Evolutionary conservation across 2,888 invertebrate species (phyloP).

Genomic region (Crocallis elinguaria): DNA sequence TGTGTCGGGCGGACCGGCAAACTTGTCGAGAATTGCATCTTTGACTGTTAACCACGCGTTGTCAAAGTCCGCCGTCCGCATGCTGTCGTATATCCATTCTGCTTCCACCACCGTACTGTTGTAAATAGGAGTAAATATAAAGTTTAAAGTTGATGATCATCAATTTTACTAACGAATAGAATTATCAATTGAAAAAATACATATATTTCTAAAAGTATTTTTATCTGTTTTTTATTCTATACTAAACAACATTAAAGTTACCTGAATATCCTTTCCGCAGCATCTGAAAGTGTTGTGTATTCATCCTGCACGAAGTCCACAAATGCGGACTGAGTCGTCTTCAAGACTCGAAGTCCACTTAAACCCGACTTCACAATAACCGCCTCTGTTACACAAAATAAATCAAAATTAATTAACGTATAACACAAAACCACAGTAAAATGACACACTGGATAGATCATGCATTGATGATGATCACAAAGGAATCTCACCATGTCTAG

Average conservation of each 20-base stretch:
- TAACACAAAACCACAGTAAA: not conserved
- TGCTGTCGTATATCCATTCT: slow-evolving; percentile 89
- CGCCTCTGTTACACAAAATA: slow-evolving; percentile 61
- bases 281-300: slow-evolving; percentile 90
- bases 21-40: slow-evolving; percentile 89
- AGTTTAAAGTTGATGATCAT: not conserved
- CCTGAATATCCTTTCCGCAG: slow-evolving; percentile 90
- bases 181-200: slow-evolving; percentile 16
- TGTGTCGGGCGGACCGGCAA: slow-evolving; percentile 89
- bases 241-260: slow-evolving; percentile 13
- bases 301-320: slow-evolving; percentile 92
- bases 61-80: slow-evolving; percentile 87
- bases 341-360: slow-evolving; percentile 88
- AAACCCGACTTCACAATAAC: slow-evolving; percentile 88
- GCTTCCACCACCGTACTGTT: slow-evolving; percentile 90
- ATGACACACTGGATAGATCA: not conserved
- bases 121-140: not conserved
- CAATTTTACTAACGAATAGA: not conserved
- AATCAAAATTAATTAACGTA: not conserved
- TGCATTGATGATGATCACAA: not conserved
- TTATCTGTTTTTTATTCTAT: not conserved
- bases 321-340: slow-evolving; percentile 93
- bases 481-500: slow-evolving; percentile 86
- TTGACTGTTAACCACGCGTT: slow-evolving; percentile 88
- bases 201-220: too few species aligned